Evolutionary conservation across 2,797 vertebrate species (phyloP).

Genomic region (Pipistrellus pygmaeus): DNA sequence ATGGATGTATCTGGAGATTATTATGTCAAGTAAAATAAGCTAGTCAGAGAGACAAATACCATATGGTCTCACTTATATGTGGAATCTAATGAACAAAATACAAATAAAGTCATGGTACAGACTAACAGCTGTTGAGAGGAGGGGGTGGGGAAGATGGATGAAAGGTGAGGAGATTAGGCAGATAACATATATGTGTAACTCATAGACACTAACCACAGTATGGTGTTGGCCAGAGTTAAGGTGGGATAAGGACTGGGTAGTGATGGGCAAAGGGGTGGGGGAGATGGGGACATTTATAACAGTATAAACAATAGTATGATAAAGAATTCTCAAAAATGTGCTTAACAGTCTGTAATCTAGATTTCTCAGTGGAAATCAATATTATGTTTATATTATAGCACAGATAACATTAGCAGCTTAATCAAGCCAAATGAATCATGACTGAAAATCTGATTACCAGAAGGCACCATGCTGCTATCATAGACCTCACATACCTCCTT

Average conservation of each 20-base stretch:
- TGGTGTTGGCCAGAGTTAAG: background rate
- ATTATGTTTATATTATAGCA: conserved; percentile 80
- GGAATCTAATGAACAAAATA: background rate
- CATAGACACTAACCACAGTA: background rate
- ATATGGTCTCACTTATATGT: background rate
- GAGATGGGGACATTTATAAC: background rate
- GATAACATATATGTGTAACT: background rate
- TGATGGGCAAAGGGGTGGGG: background rate
- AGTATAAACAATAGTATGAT: background rate
- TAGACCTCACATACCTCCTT: conserved; percentile 70
- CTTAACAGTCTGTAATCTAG: conserved; percentile 70
- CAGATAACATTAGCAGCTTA: conserved; percentile 81
- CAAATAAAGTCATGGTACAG: background rate
- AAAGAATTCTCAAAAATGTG: conserved; percentile 57
- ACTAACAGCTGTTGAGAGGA: background rate
- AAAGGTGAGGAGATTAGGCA: background rate
- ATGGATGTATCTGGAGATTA: background rate
- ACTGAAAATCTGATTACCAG: conserved; percentile 84
- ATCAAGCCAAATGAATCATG: conserved; percentile 84
- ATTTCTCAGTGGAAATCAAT: conserved; percentile 80
- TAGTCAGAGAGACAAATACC: background rate
- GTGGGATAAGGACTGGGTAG: background rate
- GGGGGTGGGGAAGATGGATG: background rate
- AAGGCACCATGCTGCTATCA: conserved; percentile 76
- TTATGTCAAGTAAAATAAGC: background rate